Base-by-base conservation (phyloP, 2,113 vertebrate species). In the Phodopus roborovskii region DNA sequence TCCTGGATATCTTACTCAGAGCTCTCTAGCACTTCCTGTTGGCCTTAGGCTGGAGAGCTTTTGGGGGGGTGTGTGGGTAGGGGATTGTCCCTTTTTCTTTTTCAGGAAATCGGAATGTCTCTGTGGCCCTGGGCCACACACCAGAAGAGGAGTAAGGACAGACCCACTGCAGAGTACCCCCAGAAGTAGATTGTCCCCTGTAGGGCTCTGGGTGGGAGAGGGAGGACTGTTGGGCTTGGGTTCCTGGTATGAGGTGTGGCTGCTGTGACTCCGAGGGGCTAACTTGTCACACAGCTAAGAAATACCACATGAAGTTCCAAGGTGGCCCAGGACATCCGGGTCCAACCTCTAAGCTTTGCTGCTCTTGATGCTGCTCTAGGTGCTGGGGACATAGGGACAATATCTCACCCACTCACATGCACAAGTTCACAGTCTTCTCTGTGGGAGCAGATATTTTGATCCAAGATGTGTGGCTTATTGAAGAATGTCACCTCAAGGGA, bases 11-110 rank as follows among this genome's bases (percentile, higher is more conserved):
- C 60, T 77, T 64, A 81, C 83, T 90, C 91, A 84, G 24, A 86
- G 42, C 73, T 90, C 78, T 58, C 48, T 83, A 48, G 73, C 64
- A 84, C 78, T 96, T 97, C 90, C 85, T 96, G 85, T 91, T 92
- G 88, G 64, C 77, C 87, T 95, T 89, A 13, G 16, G n/a, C 62
- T 93, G n/a, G 17, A 79, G 71, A 58, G 58, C 64, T 73, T n/a
- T 56, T 3, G 77, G 11, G 24, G 24, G 48, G 48, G 70, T 19
- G 16, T 3, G 7, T 10, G 12, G 8, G 10, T 5, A 11, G 28
- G 75, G 9, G 22, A 58, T 13, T 64, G 64, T 16, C 60, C 56
- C 33, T 53, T 64, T 15, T 58, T 89, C 56, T 33, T 92, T 78
- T 88, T 79, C 53, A 83, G 96, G 83, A 94, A 90, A 71, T 93